phyloP scores from a whole-genome alignment of 2,113 vertebrate genomes.

The Chinchilla lanigera region DNA sequence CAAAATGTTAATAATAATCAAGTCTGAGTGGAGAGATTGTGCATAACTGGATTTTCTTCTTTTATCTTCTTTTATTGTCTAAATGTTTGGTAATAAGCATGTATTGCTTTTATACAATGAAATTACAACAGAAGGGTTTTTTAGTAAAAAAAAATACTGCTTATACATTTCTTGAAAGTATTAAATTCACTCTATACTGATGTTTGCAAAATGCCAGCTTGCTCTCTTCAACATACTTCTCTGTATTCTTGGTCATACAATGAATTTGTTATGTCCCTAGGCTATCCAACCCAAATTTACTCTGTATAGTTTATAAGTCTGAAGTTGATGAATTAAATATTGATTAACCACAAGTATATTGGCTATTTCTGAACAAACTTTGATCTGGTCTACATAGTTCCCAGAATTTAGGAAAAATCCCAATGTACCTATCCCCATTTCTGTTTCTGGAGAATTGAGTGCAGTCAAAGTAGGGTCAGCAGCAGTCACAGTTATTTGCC shows the following conservation, averaged over 20 bases:
- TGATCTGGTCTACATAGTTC: not conserved
- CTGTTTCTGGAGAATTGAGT: not conserved
- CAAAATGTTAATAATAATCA: not conserved
- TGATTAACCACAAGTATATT: not conserved
- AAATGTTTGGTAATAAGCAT: not conserved
- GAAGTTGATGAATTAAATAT: not conserved
- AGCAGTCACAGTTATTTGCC: not conserved
- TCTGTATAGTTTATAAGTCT: not conserved
- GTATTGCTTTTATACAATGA: not conserved
- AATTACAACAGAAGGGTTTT: not conserved
- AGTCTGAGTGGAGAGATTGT: not conserved
- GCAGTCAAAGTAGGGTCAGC: not conserved
- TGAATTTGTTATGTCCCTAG: not conserved
- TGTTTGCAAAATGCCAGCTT: not conserved
- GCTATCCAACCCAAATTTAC: not conserved
- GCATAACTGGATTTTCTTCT: not conserved
- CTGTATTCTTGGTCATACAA: not conserved
- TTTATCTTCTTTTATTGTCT: conserved; percentile 28
- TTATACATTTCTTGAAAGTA: not conserved
- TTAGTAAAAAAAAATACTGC: not conserved
- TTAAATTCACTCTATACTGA: not conserved
- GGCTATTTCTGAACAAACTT: conserved; percentile 3
- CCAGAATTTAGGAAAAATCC: conserved; percentile 42
- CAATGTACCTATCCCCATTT: not conserved
- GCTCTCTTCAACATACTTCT: not conserved